These are phyloP conservation scores for Strigamia maritima DNA, from an alignment of 2,888 invertebrate species.

Conservation along the genomic window DNA sequence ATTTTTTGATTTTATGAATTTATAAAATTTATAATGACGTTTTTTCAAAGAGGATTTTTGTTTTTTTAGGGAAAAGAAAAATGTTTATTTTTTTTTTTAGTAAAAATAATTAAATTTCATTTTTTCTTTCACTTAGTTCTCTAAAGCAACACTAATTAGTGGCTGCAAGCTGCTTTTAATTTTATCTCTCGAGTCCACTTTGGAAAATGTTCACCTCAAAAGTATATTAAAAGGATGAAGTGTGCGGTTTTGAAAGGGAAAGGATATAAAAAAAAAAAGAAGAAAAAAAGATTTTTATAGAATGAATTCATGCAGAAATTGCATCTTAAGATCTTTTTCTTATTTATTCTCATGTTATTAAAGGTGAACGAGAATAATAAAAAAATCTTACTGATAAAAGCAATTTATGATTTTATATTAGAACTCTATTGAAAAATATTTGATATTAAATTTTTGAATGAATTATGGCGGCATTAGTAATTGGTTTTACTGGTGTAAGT, in stretches of 20 bases:
- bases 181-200: background rate
- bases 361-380: background rate
- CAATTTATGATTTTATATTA: background rate
- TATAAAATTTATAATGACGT: no score
- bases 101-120: background rate
- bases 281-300: background rate
- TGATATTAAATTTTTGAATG: background rate
- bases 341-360: background rate
- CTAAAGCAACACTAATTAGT: constrained; percentile 1
- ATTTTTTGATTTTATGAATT: no score
- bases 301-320: background rate
- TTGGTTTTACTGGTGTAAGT: background rate
- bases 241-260: background rate
- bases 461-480: background rate
- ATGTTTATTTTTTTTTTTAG: no score
- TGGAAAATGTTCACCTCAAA: constrained; percentile 1
- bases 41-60: no score
- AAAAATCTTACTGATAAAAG: background rate
- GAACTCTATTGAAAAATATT: background rate
- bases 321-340: background rate
- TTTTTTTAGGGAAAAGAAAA: no score
- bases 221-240: background rate
- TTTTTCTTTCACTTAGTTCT: no score
- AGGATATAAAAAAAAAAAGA: no score
- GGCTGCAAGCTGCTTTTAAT: constrained; percentile 10